Conservation (phyloP, 2,797 vertebrate genomes). For the Pteronotus mesoamericanus region DNA sequence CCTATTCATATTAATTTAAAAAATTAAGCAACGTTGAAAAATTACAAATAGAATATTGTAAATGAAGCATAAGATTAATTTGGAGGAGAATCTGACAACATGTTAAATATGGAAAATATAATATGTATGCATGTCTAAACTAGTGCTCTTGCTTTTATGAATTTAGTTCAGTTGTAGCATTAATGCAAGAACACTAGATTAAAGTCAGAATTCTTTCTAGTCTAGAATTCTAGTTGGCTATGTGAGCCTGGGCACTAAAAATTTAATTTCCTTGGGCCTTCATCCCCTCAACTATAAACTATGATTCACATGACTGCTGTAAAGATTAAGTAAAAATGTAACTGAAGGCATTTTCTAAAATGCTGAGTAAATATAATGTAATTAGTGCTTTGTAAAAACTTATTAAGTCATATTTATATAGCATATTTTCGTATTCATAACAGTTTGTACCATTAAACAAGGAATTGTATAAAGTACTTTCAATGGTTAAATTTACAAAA, state of each 20-base stretch:
- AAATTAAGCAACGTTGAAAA: conserved; percentile 30
- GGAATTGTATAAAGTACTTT: background rate
- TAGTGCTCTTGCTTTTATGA: background rate
- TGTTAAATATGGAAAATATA: background rate
- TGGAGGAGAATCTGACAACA: background rate
- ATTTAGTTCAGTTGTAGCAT: background rate
- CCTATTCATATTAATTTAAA: background rate
- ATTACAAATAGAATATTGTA: background rate
- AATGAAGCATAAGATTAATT: background rate
- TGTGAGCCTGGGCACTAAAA: background rate
- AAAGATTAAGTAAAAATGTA: conserved; percentile 13
- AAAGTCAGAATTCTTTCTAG: background rate
- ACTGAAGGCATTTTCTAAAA: background rate
- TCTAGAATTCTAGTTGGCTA: background rate
- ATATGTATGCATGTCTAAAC: background rate
- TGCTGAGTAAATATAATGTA: background rate
- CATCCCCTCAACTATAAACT: background rate
- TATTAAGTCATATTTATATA: conserved; percentile 15
- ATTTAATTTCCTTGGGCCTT: background rate
- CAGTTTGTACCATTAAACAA: background rate
- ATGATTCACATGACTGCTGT: background rate
- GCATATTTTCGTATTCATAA: background rate
- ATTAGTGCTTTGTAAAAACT: background rate
- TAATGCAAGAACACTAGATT: background rate
- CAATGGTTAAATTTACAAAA: conserved; percentile 10